A percentile compares a stretch with the other conserved stretches of the same genome.
These are phyloP conservation scores for Rhopalosiphum nymphaeae DNA, from an alignment of 2,888 invertebrate genomes.

Conservation along the genomic window DNA sequence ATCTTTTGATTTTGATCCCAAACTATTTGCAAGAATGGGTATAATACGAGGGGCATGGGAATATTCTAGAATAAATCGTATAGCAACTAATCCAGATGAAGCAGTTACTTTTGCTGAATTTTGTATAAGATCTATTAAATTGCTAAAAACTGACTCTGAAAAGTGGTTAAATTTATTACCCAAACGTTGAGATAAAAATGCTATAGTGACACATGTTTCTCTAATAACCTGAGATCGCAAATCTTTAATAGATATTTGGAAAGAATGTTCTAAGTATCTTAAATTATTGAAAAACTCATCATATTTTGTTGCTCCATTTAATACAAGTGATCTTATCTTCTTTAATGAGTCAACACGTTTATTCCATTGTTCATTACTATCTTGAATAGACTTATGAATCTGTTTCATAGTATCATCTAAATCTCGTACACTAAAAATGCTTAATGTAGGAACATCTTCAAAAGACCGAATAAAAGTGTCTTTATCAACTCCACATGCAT, in stretches of 20 bases:
- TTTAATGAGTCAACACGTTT: conserved; percentile 92
- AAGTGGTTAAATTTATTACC: conserved; percentile 88
- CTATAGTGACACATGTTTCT: conserved; percentile 95
- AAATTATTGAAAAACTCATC: conserved; percentile 82
- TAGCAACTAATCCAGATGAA: conserved; percentile 86
- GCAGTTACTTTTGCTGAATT: conserved; percentile 97
- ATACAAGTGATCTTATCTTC: conserved; percentile 84
- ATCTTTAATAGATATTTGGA: conserved; percentile 87
- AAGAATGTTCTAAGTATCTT: conserved; percentile 83
- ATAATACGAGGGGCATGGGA: conserved; percentile 85
- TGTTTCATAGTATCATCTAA: conserved; percentile 84
- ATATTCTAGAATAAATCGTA: conserved; percentile 88
- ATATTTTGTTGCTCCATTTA: conserved; percentile 84
- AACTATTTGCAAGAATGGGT: conserved; percentile 82
- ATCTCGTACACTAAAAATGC: conserved; percentile 86
- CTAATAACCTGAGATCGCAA: conserved; percentile 93
- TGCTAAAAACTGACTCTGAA: conserved; percentile 85
- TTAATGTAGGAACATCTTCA: conserved; percentile 84
- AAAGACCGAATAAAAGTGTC: conserved; percentile 89
- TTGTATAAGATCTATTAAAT: conserved; percentile 89
- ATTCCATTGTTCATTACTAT: conserved; percentile 92
- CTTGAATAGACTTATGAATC: conserved; percentile 81
- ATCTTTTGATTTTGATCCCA: conserved; percentile 91
- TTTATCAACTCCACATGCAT: conserved; percentile 89
- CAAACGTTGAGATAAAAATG: conserved; percentile 88